These are phyloP conservation scores for Dynastes hyllus DNA, from an alignment of 2,888 invertebrate species.

Conservation along the genomic window DNA sequence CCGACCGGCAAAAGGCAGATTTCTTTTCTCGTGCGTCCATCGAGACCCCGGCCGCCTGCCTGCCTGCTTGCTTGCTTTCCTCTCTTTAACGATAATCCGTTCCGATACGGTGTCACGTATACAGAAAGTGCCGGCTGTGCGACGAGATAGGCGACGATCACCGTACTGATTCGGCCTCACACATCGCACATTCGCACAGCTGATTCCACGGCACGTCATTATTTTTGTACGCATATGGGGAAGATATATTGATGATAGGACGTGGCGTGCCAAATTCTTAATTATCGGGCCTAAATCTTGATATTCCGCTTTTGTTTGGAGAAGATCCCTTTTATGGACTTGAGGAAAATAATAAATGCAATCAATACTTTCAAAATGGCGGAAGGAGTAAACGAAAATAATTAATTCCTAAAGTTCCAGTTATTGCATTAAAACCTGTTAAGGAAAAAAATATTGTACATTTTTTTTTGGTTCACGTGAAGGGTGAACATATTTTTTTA, in stretches of 20 bases:
- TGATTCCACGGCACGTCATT: conserved; percentile 38
- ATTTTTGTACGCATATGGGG: conserved; percentile 24
- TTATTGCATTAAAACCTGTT: too few relatives aligned
- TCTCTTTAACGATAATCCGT: conserved; percentile 48
- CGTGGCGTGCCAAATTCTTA: conserved; percentile 38
- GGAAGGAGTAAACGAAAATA: too few relatives aligned
- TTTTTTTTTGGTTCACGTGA: too few relatives aligned
- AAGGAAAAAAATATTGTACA: too few relatives aligned
- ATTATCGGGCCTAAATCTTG: conserved; percentile 20
- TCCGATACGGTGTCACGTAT: conserved; percentile 50
- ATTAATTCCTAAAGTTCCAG: too few relatives aligned
- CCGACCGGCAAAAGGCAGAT: conserved; percentile 37
- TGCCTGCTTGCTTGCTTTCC: conserved; percentile 14
- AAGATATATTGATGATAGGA: conserved; percentile 38
- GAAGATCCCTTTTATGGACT: too few relatives aligned
- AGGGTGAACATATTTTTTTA: too few relatives aligned
- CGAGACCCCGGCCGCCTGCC: conserved; percentile 18
- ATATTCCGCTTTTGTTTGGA: background rate
- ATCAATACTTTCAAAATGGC: too few relatives aligned
- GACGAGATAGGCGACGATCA: conserved; percentile 44
- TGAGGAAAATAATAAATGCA: too few relatives aligned
- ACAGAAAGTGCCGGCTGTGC: conserved; percentile 44
- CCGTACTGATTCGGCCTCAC: conserved; percentile 38
- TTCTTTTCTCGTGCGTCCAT: conserved; percentile 39
- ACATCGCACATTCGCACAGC: conserved; percentile 38